Evolutionary conservation across 2,888 invertebrate species (phyloP).

Genomic region (Drosophila prostipennis): DNA sequence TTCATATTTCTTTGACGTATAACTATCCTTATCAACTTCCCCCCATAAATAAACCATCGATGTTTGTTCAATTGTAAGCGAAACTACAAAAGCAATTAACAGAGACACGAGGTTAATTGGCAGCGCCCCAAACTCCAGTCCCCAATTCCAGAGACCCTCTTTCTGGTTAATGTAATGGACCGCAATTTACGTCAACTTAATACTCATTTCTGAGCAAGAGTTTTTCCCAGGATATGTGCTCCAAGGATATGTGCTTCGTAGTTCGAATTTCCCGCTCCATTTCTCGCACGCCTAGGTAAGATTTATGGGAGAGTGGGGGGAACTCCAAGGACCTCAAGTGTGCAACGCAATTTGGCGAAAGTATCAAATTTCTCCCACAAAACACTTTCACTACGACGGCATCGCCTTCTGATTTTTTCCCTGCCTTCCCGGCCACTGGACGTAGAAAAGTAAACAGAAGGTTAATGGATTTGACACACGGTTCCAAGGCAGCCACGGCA

Average conservation of each 20-base stretch:
- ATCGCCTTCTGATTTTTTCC: conserved; percentile 33
- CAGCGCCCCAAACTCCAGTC: conserved; percentile 19
- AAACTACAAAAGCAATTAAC: conserved; percentile 59
- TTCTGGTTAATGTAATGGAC: conserved; percentile 81
- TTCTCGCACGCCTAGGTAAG: conserved; percentile 71
- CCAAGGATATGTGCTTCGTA: conserved; percentile 15
- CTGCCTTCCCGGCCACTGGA: conserved; percentile 48
- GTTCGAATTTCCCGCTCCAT: conserved; percentile 62
- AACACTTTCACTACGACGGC: conserved; percentile 40
- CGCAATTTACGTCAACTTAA: conserved; percentile 83
- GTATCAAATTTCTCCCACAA: conserved; percentile 78
- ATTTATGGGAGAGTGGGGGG: conserved; percentile 60
- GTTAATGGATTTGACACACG: conserved; percentile 83
- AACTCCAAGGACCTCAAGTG: conserved; percentile 66
- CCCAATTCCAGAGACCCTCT: conserved; percentile 12
- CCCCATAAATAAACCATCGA: conserved; percentile 23
- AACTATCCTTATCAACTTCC: not conserved
- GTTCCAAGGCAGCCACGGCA: conserved; percentile 64
- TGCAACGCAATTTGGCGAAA: conserved; percentile 79
- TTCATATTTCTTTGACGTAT: not conserved
- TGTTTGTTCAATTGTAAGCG: conserved; percentile 24
- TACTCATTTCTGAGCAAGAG: conserved; percentile 57
- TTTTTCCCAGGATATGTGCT: conserved; percentile 10
- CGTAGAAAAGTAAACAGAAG: conserved; percentile 83
- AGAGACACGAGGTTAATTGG: conserved; percentile 61